Percentiles rank a stretch among this genome's conserved stretches.
These are phyloP conservation scores for Acleris holmiana DNA, from an alignment of 2,888 invertebrate genomes.

Conservation along the genomic window DNA sequence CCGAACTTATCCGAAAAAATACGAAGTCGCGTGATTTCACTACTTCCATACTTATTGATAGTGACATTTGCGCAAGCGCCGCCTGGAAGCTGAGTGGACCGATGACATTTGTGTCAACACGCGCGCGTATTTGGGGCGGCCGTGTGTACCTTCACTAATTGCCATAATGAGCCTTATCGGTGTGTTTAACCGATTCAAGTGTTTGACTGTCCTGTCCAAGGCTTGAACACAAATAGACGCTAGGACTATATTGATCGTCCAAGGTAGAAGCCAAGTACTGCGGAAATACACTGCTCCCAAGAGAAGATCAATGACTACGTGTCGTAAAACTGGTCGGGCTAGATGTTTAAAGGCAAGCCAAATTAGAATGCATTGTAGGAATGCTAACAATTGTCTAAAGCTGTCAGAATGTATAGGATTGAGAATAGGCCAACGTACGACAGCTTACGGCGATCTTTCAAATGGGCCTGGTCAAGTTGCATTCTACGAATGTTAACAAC, in stretches of 20 bases:
- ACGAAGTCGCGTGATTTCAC: no score
- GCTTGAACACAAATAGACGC: constrained; percentile 40
- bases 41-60: not conserved
- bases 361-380: no score
- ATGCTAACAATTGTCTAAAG: no score
- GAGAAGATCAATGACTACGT: no score
- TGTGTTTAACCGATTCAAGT: constrained; percentile 64
- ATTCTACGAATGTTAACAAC: no score
- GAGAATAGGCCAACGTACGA: no score
- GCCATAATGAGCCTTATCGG: constrained; percentile 77
- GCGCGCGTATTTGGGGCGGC: constrained; percentile 61
- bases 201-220: constrained; percentile 64
- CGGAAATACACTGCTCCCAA: constrained; percentile 1
- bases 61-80: constrained; percentile 14
- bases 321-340: no score
- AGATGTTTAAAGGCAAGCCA: no score
- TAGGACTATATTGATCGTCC: not conserved
- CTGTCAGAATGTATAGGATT: no score
- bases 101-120: constrained; percentile 52
- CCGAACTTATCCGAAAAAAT: no score
- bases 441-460: no score
- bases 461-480: no score
- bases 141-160: constrained; percentile 77
- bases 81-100: constrained; percentile 13
- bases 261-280: not conserved